A percentile compares a stretch with the other conserved stretches of the same genome.
phyloP scores from a whole-genome alignment of 2,797 vertebrate species.

The Argentina silus region DNA sequence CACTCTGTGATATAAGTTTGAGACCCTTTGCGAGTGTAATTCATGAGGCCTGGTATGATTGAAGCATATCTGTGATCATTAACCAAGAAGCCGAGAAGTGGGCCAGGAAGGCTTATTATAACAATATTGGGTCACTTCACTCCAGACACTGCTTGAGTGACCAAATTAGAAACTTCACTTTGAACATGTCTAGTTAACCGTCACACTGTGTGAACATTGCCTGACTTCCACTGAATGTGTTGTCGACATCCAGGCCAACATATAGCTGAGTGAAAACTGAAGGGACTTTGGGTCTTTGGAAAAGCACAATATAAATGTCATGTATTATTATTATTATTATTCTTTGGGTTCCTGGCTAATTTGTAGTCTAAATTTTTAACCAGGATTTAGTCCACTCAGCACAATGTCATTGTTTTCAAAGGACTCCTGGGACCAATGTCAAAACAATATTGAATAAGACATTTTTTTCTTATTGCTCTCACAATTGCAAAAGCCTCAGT shows the following conservation, averaged over 20 bases:
- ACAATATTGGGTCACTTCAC: neutral
- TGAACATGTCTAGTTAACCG: neutral
- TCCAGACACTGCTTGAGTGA: neutral
- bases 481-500: neutral
- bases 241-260: neutral
- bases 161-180: neutral
- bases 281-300: no score
- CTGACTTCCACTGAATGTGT: constrained; percentile 5
- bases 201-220: no score
- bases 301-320: no score
- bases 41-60: neutral
- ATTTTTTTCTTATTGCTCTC: neutral
- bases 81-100: neutral
- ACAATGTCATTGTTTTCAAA: neutral
- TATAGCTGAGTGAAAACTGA: no score
- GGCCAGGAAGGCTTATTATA: neutral
- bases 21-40: no score
- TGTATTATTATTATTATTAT: no score
- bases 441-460: neutral
- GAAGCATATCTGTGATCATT: neutral
- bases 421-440: no score
- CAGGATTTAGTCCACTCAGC: no score
- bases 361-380: no score
- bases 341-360: no score
- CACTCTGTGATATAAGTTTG: no score